Evolutionary conservation across 2,888 invertebrate genomes (phyloP), one percentile per base, ranked within the genome.

Genomic region (Caenorhabditis virilis): DNA sequence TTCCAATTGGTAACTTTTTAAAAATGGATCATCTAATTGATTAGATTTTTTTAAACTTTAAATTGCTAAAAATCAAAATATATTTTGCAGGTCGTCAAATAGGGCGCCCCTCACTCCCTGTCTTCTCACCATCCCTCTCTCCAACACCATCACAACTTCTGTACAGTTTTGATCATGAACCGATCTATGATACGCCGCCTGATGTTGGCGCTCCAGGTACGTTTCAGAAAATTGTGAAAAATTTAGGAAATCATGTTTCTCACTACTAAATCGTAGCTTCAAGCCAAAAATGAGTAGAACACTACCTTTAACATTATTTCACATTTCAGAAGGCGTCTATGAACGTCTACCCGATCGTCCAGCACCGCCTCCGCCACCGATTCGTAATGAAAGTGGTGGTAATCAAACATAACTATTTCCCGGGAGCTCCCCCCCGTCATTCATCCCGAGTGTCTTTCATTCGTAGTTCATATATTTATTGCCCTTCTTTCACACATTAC

Each of bases 91-190:
- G 72, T 1, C 69, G 75, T 35, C 75, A 71, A 30, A 48, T 70
- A 36, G 52, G 52, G 15, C 55, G 75, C 16, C 71, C 75, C 5
- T 55, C 69, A 0, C 50, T 75, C 9, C 75, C 75, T 18, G 33
- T 54, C 9, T 75, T 75, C 64, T 57, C 54, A 16, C 36, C 66
- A 27, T 59, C 58, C 5, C 56, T 63, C 16, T 53, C 63, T 15
- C 78, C 78, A 4, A 78, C 78, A 9, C 74, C 72, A 27, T 74
- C 72, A 15, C 76, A 78, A 53, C 54, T 78, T 18, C 56, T 78
- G 30, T 78, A 77, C 43, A 77, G 78, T 9, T 78, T 78, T 62
- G 78, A 78, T 58, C 73, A 78, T 57, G 78, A 78, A 55, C 78
- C 78, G n/a, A 69, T 76, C 47, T 78, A 78, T 54, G 78, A 78